Conservation (phyloP, 1,140 invertebrate genomes). For the Drosophila athabasca region DNA sequence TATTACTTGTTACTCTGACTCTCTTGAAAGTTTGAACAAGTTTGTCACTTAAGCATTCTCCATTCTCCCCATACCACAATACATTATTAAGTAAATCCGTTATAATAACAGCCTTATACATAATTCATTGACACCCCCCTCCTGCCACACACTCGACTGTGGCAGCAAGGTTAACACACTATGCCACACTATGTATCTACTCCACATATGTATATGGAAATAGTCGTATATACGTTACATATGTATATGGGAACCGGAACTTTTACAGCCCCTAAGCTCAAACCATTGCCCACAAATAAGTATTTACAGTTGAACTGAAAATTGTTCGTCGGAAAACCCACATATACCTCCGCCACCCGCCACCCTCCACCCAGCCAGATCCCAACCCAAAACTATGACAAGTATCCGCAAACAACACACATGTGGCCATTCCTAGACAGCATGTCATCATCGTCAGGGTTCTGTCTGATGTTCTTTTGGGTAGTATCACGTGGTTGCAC, state of each 20-base stretch:
- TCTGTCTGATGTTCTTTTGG: conserved; percentile 16
- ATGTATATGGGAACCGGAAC: conserved; percentile 33
- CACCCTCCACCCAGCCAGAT: not conserved
- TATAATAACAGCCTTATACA: conserved; percentile 31
- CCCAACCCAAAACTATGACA: conserved; percentile 5
- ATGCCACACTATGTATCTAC: not conserved
- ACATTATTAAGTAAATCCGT: conserved; percentile 26
- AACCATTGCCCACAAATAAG: conserved; percentile 53
- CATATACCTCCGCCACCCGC: conserved; percentile 25
- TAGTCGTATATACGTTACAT: not conserved
- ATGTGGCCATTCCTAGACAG: conserved; percentile 3
- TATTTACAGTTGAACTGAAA: conserved; percentile 52
- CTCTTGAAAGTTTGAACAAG: conserved; percentile 4
- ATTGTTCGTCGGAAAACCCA: conserved; percentile 61
- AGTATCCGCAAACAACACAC: conserved; percentile 56
- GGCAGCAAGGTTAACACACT: conserved; percentile 11
- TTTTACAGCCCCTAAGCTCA: conserved; percentile 40
- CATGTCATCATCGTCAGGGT: conserved; percentile 27
- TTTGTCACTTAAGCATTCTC: conserved; percentile 7
- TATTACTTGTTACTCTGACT: too few species aligned
- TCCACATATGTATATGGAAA: not conserved
- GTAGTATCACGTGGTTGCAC: conserved; percentile 1
- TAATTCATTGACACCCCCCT: conserved; percentile 23
- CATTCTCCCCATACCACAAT: not conserved
- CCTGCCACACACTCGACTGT: conserved; percentile 16